Percentiles rank a stretch among this genome's conserved stretches.
Conservation (phyloP, 2,888 invertebrate species). For the Cryptocephalus moraei region DNA sequence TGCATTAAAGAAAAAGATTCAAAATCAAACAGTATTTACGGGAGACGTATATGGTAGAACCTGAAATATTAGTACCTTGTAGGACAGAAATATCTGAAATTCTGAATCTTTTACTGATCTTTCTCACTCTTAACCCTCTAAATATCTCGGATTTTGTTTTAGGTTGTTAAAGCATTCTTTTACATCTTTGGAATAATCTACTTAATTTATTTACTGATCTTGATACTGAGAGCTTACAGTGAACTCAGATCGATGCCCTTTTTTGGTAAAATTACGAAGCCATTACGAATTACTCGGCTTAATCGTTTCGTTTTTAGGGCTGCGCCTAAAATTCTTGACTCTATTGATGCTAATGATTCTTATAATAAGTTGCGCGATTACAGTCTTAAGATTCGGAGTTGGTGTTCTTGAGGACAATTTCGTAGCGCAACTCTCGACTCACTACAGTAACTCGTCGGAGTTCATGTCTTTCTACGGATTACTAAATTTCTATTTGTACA, state of each 20-base stretch:
- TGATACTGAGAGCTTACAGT: conserved; percentile 83
- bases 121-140: not conserved
- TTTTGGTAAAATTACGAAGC: conserved; percentile 62
- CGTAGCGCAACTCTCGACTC: conserved; percentile 76
- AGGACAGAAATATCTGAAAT: too few species aligned
- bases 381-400: conserved; percentile 75
- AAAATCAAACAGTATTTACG: too few species aligned
- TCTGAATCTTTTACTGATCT: not conserved
- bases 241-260: conserved; percentile 95
- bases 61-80: too few species aligned
- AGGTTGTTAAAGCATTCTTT: conserved; percentile 88
- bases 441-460: conserved; percentile 85
- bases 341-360: conserved; percentile 74
- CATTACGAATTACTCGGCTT: not conserved
- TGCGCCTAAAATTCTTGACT: conserved; percentile 84
- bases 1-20: too few species aligned
- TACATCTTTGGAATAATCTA: conserved; percentile 77
- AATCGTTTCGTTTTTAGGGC: conserved; percentile 52
- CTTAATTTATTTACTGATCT: conserved; percentile 70
- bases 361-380: conserved; percentile 62
- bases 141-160: conserved; percentile 28
- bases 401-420: conserved; percentile 90
- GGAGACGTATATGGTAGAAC: too few species aligned
- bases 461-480: conserved; percentile 94
- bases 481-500: conserved; percentile 86